These are phyloP conservation scores for Cairina moschata DNA, from an alignment of 2,113 vertebrate genomes.

Conservation along the genomic window DNA sequence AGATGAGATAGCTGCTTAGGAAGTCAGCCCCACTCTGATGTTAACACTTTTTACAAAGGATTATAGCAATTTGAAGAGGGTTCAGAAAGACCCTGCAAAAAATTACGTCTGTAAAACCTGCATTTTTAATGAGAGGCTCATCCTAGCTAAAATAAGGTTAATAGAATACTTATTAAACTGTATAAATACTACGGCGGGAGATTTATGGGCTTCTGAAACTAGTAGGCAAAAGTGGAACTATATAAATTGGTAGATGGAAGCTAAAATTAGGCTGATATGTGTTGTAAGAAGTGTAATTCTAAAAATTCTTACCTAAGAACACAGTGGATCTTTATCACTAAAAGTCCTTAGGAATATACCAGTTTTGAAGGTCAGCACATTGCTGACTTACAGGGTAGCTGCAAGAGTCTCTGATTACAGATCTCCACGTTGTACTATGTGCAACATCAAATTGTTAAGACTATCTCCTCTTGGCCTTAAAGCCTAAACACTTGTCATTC, in stretches of 20 bases:
- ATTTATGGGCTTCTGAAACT: background rate
- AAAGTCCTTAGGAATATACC: background rate
- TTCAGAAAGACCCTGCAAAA: background rate
- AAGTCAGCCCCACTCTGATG: background rate
- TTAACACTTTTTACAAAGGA: rapidly evolving
- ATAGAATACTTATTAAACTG: background rate
- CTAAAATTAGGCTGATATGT: background rate
- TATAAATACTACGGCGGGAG: background rate
- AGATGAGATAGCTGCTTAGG: background rate
- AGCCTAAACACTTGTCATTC: background rate
- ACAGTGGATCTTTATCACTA: background rate
- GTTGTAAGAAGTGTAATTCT: background rate
- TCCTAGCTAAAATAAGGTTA: background rate
- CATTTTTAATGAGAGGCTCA: background rate
- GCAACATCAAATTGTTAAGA: background rate
- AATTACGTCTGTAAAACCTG: background rate
- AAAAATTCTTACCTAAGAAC: background rate
- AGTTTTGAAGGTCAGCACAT: background rate
- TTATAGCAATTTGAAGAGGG: background rate
- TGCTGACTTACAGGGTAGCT: background rate
- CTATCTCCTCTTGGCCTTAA: background rate
- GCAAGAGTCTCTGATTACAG: background rate
- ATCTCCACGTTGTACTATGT: background rate
- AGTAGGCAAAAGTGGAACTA: background rate
- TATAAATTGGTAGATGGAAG: background rate